Conservation (phyloP, 2,797 vertebrate genomes). For the Gallinago nigripennis region DNA sequence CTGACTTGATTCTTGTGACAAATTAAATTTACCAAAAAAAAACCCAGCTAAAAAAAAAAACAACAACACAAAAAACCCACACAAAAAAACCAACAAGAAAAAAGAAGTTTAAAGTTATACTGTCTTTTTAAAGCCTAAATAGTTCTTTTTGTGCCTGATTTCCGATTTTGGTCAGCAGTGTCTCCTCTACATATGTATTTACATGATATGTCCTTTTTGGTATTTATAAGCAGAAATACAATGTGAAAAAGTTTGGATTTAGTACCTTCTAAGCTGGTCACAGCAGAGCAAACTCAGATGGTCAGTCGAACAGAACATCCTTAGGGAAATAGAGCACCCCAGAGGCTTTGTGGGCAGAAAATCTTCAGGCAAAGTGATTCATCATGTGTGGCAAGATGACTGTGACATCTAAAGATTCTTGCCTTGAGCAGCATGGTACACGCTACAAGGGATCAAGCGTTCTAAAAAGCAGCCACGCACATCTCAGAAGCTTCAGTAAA, state of each 20-base stretch:
- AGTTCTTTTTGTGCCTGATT: background rate
- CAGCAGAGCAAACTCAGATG: conserved; percentile 42
- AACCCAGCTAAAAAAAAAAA: background rate
- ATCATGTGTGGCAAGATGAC: conserved; percentile 58
- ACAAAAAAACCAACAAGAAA: background rate
- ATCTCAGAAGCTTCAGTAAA: background rate
- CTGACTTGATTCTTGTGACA: background rate
- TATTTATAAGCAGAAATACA: background rate
- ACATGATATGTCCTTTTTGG: background rate
- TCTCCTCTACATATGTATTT: background rate
- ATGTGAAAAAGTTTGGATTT: background rate
- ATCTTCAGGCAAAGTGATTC: conserved; percentile 60
- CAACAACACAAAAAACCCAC: background rate
- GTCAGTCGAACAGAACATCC: background rate
- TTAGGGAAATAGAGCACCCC: conserved; percentile 11
- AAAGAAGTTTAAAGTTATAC: background rate
- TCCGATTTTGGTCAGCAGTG: background rate
- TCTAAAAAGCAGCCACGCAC: background rate
- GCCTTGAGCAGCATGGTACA: conserved; percentile 51
- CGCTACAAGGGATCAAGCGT: background rate
- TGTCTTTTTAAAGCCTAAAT: background rate
- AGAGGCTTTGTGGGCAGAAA: conserved; percentile 18
- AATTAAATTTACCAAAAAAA: background rate
- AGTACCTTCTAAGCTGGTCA: background rate
- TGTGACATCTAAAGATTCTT: conserved; percentile 61